A percentile compares a stretch with the other conserved stretches of the same genome.
These are phyloP conservation scores for Drosophila asahinai DNA, from an alignment of 1,140 invertebrate species.

Conservation along the genomic window DNA sequence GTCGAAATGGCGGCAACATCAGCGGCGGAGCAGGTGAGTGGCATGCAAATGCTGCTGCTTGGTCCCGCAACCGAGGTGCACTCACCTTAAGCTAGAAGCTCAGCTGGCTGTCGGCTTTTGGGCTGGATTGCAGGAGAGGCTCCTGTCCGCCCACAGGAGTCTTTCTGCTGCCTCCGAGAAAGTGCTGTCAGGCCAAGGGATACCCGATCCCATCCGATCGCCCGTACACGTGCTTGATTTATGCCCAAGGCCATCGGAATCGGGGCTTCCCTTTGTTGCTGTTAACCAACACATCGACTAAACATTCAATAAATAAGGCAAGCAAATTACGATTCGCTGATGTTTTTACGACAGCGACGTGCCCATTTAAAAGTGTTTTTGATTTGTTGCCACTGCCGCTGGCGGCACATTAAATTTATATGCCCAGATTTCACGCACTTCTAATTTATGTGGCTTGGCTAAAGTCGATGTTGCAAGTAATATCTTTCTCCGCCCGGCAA, in stretches of 20 bases:
- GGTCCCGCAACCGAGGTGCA: conserved; percentile 52
- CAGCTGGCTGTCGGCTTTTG: conserved; percentile 67
- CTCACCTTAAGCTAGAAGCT: conserved; percentile 63
- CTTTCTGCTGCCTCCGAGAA: conserved; percentile 11
- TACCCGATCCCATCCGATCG: conserved; percentile 22
- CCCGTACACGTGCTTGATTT: conserved; percentile 59
- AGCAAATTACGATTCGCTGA: conserved; percentile 78
- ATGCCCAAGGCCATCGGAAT: conserved; percentile 32
- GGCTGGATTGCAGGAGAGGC: conserved; percentile 6
- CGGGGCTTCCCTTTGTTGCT: conserved; percentile 25
- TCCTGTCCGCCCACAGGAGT: conserved; percentile 15
- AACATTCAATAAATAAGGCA: conserved; percentile 80
- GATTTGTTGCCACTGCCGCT: conserved; percentile 56
- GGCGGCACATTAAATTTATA: conserved; percentile 80
- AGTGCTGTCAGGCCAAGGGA: conserved; percentile 31
- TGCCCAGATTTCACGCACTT: conserved; percentile 70
- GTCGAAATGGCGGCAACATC: conserved; percentile 9
- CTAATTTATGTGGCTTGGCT: conserved; percentile 72
- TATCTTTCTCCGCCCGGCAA: conserved; percentile 48
- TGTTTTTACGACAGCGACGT: conserved; percentile 78
- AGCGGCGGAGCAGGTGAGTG: conserved; percentile 62
- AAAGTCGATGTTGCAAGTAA: conserved; percentile 75
- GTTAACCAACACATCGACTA: conserved; percentile 23
- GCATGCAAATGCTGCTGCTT: conserved; percentile 70
- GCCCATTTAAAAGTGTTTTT: conserved; percentile 79